These are phyloP conservation scores for Montipora capricornis DNA, from an alignment of 64 coral and sea anemone genomes.

Conservation along the genomic window DNA sequence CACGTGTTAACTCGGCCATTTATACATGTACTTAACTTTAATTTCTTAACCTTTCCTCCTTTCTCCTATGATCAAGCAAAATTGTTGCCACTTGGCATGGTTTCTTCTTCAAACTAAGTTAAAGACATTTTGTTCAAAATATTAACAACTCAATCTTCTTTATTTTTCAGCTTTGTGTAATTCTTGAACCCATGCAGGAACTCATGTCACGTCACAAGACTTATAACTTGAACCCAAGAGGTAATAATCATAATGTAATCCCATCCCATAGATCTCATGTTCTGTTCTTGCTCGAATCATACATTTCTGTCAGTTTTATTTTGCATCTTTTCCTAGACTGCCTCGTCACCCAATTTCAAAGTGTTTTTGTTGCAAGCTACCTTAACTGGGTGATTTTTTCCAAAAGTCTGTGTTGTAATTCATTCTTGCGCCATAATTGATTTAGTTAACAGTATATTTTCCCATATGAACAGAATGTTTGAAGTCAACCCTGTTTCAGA, in stretches of 20 bases:
- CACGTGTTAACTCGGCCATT: too few species aligned
- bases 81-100: too few species aligned
- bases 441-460: background rate
- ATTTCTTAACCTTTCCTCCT: too few species aligned
- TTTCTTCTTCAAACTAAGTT: too few species aligned
- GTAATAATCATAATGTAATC: background rate
- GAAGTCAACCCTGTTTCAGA: constrained; percentile 96
- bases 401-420: too few species aligned
- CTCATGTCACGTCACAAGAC: constrained; percentile 99
- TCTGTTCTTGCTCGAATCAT: background rate
- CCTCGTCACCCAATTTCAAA: too few species aligned
- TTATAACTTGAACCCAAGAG: constrained; percentile 98
- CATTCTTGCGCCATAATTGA: background rate
- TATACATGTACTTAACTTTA: too few species aligned
- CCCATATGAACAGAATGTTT: constrained; percentile 85
- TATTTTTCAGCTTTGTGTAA: constrained; percentile 85
- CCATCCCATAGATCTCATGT: background rate
- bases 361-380: background rate
- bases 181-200: constrained; percentile 98
- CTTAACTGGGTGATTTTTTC: background rate
- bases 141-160: background rate
- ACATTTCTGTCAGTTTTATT: too few species aligned
- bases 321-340: too few species aligned
- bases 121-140: background rate
- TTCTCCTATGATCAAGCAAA: too few species aligned